Base-by-base conservation (phyloP, 2,113 vertebrate genomes). In the Prunella himalayana region DNA sequence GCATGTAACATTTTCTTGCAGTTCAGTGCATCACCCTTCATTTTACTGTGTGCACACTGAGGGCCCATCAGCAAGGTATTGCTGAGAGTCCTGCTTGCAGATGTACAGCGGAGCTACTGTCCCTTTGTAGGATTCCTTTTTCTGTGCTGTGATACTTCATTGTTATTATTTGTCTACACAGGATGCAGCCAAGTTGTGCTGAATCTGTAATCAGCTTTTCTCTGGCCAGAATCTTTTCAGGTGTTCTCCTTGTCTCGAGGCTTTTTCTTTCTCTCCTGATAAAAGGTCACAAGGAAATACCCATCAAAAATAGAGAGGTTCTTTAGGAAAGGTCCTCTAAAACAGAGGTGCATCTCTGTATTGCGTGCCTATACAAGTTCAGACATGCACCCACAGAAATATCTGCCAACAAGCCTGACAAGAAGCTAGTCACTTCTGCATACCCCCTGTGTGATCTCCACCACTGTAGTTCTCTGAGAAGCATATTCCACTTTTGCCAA, bases 21-120 rank as follows among this genome's bases (percentile, higher is more conserved):
- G n/a, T 35, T 78, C 45, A 16, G 13, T 45, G 6, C 23, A 33
- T 27, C n/a, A 42, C 37, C 7, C 35, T 41, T 87, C 30, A 9
- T 81, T 85, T 85, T 68, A 28, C 28, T 42, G 12, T 24, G 17
- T 65, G 54, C 7, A 15, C 15, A 20, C 14, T 27, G 59, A 81
- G 35, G 44, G 7, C 75, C 59, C 53, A 2, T 64, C n/a, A 85
- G 13, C 37, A 85, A 72, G 30, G 8, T 24, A 16, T 35, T 71
- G 21, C 27, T 78, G 47, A 82, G 9, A 1, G 0, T 53, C 41
- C 54, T 90, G 30, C n/a, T 42, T 39, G 53, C 45, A 84, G 25
- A 6, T 0, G 0, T 49, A 14, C 22, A 88, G 50, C 45, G 65
- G 28, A 85, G 27, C 27, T 57, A 6, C 0, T 0, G 23, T 27